Conservation (phyloP, 2,797 vertebrate species). For the Pitangus sulphuratus region DNA sequence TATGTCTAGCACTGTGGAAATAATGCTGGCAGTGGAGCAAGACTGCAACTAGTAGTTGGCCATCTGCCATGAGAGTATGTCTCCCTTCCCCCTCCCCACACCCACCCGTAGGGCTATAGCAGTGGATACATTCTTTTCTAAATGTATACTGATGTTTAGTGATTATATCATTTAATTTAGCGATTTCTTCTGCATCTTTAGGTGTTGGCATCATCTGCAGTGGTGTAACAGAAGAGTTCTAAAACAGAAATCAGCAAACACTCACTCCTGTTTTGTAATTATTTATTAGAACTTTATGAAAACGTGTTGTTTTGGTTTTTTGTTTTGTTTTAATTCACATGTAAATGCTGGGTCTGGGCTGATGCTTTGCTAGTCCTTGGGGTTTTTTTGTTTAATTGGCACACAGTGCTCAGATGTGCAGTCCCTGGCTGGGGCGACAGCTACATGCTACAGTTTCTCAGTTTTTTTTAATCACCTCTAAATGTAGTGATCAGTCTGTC, state of each 20-base stretch:
- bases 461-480: background rate
- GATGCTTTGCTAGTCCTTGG: background rate
- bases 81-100: background rate
- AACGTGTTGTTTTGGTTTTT: background rate
- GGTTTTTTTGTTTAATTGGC: background rate
- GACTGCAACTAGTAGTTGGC: background rate
- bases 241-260: background rate
- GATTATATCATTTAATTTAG: background rate
- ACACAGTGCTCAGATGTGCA: background rate
- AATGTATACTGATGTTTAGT: background rate
- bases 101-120: background rate
- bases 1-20: background rate
- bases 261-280: background rate
- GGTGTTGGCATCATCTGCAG: background rate
- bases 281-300: background rate
- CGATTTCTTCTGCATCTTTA: background rate
- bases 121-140: background rate
- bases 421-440: background rate
- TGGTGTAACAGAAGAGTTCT: background rate
- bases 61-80: background rate
- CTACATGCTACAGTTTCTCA: background rate
- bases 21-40: background rate
- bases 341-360: background rate
- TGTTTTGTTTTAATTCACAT: background rate
- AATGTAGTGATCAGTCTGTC: background rate